Evolutionary conservation across 2,888 invertebrate genomes (phyloP).

Genomic region (Andrena camellia): DNA sequence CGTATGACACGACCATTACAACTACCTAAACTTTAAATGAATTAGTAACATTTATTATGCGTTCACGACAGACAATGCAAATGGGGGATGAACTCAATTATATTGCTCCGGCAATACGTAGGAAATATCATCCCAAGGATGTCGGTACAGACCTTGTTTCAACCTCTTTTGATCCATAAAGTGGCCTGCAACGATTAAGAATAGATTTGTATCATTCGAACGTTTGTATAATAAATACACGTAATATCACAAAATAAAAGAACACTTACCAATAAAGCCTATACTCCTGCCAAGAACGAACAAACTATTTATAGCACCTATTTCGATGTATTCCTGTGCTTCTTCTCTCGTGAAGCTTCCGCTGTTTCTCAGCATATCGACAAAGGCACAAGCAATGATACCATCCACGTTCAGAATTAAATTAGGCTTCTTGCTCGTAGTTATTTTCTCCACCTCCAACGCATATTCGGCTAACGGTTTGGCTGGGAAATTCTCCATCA

Average conservation of each 20-base stretch:
- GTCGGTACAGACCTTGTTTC: constrained; percentile 99
- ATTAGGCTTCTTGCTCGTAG: constrained; percentile 99
- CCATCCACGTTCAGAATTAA: constrained; percentile 99
- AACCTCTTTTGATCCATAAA: constrained; percentile 99
- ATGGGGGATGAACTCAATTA: constrained; percentile 79
- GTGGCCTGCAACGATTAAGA: constrained; percentile 88
- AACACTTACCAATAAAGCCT: constrained; percentile 94
- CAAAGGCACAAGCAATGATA: constrained; percentile 98
- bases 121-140: constrained; percentile 99
- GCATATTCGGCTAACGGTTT: constrained; percentile 98
- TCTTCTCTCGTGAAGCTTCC: constrained; percentile 98
- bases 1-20: constrained; percentile 25
- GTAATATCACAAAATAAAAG: not conserved
- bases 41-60: constrained; percentile 67
- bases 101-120: constrained; percentile 93
- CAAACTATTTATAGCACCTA: constrained; percentile 98
- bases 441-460: constrained; percentile 98
- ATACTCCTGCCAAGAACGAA: constrained; percentile 99
- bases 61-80: constrained; percentile 66
- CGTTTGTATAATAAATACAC: not conserved
- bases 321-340: constrained; percentile 98
- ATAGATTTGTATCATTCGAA: not conserved
- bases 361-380: constrained; percentile 97
- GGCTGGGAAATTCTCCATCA: constrained; percentile 96
- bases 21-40: constrained; percentile 55